A percentile compares a stretch with the other conserved stretches of the same genome.
Evolutionary conservation across 2,113 vertebrate genomes (phyloP).

Genomic region (Eolophus roseicapilla): DNA sequence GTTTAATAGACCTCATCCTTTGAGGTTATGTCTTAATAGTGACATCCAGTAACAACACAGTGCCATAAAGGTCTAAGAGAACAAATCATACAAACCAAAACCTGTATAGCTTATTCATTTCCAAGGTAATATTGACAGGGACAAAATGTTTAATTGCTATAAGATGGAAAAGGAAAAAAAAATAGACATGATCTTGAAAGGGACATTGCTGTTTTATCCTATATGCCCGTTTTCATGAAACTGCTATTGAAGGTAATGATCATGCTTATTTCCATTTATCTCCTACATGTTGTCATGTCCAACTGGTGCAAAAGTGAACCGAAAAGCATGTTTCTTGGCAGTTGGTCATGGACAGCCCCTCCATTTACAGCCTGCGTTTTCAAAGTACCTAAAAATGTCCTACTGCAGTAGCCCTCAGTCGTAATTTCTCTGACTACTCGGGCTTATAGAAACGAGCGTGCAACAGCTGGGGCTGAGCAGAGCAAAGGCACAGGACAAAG

Average conservation of each 20-base stretch:
- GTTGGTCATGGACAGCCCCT: not conserved
- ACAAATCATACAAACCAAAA: not conserved
- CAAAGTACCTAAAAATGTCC: not conserved
- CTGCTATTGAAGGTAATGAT: not conserved
- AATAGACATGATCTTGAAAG: not conserved
- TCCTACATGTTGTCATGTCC: not conserved
- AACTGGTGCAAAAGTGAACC: not conserved
- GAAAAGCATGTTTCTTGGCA: not conserved
- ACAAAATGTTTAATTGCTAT: not conserved
- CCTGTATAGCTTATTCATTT: not conserved
- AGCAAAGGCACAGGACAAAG: not conserved
- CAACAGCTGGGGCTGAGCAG: not conserved
- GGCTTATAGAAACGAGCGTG: not conserved
- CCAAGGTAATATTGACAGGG: not conserved
- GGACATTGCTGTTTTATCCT: not conserved
- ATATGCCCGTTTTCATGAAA: not conserved
- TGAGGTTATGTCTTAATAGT: not conserved
- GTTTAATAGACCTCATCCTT: not conserved
- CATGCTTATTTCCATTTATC: not conserved
- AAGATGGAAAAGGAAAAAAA: not conserved
- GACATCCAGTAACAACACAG: not conserved
- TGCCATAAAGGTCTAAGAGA: not conserved
- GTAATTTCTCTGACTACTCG: not conserved
- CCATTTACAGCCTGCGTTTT: not conserved
- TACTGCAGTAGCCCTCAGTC: not conserved